Evolutionary conservation across 2,888 invertebrate species (phyloP).

Genomic region (Lagria hirta): DNA sequence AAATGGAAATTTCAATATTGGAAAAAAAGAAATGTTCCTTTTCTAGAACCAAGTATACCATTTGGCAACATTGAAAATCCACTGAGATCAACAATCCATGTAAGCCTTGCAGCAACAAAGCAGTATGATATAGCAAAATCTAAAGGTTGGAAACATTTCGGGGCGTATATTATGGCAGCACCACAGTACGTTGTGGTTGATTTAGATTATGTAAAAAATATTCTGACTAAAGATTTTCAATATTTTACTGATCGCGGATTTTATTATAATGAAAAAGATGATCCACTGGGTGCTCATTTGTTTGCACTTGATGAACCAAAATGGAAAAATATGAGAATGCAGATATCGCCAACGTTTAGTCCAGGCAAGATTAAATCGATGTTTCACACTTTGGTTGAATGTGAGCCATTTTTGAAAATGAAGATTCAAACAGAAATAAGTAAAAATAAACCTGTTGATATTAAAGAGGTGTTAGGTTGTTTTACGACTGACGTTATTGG

Average conservation of each 20-base stretch:
- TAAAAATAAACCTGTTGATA: conserved; percentile 42
- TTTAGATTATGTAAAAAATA: conserved; percentile 38
- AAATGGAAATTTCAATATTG: conserved; percentile 8
- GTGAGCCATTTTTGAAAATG: conserved; percentile 56
- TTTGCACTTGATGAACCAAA: conserved; percentile 7
- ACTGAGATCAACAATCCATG: neutral
- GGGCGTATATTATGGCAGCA: conserved; percentile 5
- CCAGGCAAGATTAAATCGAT: conserved; percentile 63
- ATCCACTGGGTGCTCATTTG: conserved; percentile 59
- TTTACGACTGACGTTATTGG: conserved; percentile 63
- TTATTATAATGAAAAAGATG: conserved; percentile 59
- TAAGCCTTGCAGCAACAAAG: neutral
- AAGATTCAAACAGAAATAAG: conserved; percentile 53
- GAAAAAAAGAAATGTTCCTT: neutral
- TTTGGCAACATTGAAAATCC: too few relatives aligned
- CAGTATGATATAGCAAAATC: conserved; percentile 8
- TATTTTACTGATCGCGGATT: conserved; percentile 63
- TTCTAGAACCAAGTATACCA: neutral
- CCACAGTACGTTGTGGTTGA: conserved; percentile 14
- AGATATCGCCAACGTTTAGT: conserved; percentile 63
- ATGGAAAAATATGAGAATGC: conserved; percentile 9
- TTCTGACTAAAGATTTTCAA: conserved; percentile 61
- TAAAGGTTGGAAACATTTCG: conserved; percentile 8
- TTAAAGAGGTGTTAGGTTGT: conserved; percentile 57
- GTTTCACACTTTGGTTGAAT: conserved; percentile 31